A percentile compares a stretch with the other conserved stretches of the same genome.
phyloP scores from a whole-genome alignment of 1,140 invertebrate species.

The Aphis craccivora region DNA sequence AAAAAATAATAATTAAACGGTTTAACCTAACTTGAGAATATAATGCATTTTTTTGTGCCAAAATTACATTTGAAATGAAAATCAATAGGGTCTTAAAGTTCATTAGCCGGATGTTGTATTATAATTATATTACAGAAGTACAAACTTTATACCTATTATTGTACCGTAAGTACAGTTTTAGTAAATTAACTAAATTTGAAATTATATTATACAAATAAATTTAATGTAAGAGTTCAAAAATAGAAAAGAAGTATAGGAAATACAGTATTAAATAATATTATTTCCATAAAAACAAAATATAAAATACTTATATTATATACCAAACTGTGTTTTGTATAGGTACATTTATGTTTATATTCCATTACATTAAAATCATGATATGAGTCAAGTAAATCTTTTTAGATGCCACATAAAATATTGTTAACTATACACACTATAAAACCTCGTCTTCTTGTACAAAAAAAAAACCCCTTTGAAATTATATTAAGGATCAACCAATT shows the following conservation, averaged over 20 bases:
- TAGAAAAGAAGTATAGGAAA: background rate
- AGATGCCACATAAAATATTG: background rate
- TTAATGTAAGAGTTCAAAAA: background rate
- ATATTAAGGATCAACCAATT: background rate
- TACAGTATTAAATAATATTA: background rate
- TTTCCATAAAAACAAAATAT: background rate
- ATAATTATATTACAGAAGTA: background rate
- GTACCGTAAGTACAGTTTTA: background rate
- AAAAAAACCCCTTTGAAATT: background rate
- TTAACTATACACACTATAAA: background rate
- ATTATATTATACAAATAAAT: background rate
- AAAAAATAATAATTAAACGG: background rate
- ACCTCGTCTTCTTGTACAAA: background rate
- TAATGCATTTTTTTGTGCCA: background rate
- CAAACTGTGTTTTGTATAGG: background rate
- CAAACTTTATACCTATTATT: background rate
- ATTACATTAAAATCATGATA: background rate
- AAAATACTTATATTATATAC: background rate
- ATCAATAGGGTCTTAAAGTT: background rate
- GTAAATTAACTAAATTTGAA: background rate
- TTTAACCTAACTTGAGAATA: background rate
- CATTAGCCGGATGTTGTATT: background rate
- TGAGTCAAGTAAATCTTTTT: background rate
- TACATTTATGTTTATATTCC: background rate
- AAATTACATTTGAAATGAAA: slow-evolving; percentile 1